phyloP scores from a whole-genome alignment of 2,797 vertebrate genomes.

The Oryzias dopingdopingensis region DNA sequence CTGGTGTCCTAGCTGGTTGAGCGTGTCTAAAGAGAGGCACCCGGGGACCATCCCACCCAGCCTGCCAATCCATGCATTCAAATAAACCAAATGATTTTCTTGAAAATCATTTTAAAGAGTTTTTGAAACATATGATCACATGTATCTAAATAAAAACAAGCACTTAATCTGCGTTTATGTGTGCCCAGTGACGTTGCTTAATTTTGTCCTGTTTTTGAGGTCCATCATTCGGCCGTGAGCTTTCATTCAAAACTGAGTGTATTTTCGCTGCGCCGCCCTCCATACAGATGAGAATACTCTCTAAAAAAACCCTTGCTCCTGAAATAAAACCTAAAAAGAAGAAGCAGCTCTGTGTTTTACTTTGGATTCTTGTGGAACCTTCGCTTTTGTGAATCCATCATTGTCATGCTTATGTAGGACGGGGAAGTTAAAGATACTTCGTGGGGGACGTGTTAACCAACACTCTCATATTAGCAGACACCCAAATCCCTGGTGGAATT shows the following conservation, averaged over 20 bases:
- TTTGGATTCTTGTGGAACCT: conserved; percentile 53
- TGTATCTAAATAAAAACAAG: neutral
- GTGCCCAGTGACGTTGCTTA: conserved; percentile 4
- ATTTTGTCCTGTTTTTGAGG: conserved; percentile 32
- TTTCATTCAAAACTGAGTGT: conserved; percentile 57
- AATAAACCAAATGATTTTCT: too few species aligned
- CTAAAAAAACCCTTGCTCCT: conserved; percentile 37
- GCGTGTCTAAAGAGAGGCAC: conserved; percentile 5
- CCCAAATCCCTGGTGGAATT: conserved; percentile 48
- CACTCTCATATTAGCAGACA: conserved; percentile 40
- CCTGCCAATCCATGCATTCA: too few species aligned
- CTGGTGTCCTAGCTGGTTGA: conserved; percentile 12
- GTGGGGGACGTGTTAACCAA: conserved; percentile 55
- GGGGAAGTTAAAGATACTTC: conserved; percentile 38
- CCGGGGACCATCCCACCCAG: neutral
- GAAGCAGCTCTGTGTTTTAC: conserved; percentile 58
- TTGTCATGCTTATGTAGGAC: conserved; percentile 66
- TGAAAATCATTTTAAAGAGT: too few species aligned
- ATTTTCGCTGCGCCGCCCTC: conserved; percentile 44
- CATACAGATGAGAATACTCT: conserved; percentile 52
- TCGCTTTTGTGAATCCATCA: conserved; percentile 68
- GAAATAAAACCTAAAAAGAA: conserved; percentile 27
- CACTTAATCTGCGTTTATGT: conserved; percentile 3
- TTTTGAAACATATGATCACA: too few species aligned
- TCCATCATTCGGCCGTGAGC: conserved; percentile 68